These are phyloP conservation scores for Corydoras maculifer DNA, from an alignment of 2,113 vertebrate species.

Conservation along the genomic window DNA sequence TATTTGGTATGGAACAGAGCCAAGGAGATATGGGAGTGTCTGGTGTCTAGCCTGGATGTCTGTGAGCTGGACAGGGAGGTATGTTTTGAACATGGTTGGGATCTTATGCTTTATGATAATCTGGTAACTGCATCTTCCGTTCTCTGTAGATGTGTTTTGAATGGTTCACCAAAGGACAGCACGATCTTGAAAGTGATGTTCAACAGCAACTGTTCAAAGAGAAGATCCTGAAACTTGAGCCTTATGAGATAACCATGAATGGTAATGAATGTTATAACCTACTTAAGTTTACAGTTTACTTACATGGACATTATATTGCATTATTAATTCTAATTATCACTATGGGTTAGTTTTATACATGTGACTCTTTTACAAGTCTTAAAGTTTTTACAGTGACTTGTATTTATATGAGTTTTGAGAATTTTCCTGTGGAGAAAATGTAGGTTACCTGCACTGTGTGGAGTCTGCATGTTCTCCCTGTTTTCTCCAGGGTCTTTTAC, in stretches of 20 bases:
- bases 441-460: too few species aligned
- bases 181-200: conserved; percentile 94
- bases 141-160: conserved; percentile 91
- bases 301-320: too few species aligned
- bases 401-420: too few species aligned
- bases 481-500: too few species aligned
- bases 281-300: neutral
- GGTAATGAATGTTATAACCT: conserved; percentile 58
- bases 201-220: conserved; percentile 98
- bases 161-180: conserved; percentile 98
- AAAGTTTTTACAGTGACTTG: too few species aligned
- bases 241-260: conserved; percentile 98
- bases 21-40: conserved; percentile 96
- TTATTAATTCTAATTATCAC: too few species aligned
- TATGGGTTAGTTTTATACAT: too few species aligned
- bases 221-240: conserved; percentile 95
- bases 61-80: conserved; percentile 97
- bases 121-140: neutral
- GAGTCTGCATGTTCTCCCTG: too few species aligned
- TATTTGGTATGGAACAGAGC: conserved; percentile 97
- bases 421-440: too few species aligned
- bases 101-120: neutral
- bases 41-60: conserved; percentile 91
- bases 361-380: too few species aligned
- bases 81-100: too few species aligned